Conservation (phyloP, 2,113 vertebrate genomes). For the Scomber colias region DNA sequence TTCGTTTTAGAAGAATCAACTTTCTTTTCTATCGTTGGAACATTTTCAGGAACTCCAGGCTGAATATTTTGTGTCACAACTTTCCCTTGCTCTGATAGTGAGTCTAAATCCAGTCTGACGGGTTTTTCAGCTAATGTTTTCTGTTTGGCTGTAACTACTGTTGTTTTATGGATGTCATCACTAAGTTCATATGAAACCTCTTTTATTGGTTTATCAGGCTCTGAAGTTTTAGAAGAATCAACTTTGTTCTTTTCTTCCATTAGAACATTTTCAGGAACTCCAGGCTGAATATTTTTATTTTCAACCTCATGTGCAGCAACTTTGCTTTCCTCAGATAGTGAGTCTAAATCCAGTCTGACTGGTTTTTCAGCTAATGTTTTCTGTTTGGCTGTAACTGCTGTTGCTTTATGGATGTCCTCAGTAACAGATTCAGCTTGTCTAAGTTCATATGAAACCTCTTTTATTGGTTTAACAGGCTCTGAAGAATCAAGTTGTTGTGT, state of each 20-base stretch:
- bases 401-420: neutral
- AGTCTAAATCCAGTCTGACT: neutral
- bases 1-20: neutral
- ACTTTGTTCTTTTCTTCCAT: conserved; percentile 3
- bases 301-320: neutral
- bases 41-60: no score
- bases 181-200: neutral
- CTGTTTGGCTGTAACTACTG: neutral
- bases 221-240: neutral
- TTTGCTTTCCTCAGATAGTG: neutral
- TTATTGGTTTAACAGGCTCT: neutral
- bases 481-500: neutral
- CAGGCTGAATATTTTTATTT: neutral
- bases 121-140: neutral
- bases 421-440: no score
- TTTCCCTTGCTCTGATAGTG: neutral
- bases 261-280: no score
- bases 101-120: neutral
- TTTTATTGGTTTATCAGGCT: neutral
- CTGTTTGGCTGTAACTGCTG: neutral
- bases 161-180: neutral
- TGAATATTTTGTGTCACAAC: neutral
- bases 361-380: neutral
- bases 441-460: neutral
- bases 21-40: neutral